A percentile compares a stretch with the other conserved stretches of the same genome.
Conservation (phyloP, 2,888 invertebrate genomes). For the Lomographa bimaculata region DNA sequence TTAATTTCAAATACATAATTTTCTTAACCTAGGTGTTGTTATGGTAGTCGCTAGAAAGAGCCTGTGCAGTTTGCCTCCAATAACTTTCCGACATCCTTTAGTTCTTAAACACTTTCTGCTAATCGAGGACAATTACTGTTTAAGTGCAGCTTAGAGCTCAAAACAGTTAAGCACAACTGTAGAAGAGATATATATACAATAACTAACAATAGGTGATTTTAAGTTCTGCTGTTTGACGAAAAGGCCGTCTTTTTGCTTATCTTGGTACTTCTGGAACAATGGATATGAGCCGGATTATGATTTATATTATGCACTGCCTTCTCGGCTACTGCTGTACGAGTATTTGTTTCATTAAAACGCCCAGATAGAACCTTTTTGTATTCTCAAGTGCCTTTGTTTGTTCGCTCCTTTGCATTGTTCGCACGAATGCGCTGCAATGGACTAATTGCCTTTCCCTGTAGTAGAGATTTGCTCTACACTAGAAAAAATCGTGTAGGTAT, state of each 20-base stretch:
- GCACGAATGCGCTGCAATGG: conserved; percentile 1
- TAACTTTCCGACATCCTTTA: too few species aligned
- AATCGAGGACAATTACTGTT: neutral
- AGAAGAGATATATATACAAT: too few species aligned
- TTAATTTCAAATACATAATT: too few species aligned
- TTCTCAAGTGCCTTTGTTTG: conserved; percentile 25
- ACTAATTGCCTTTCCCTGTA: conserved; percentile 6
- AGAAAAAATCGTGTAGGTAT: too few species aligned
- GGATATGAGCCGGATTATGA: conserved; percentile 42
- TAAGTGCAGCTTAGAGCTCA: neutral
- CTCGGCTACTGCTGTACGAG: conserved; percentile 48
- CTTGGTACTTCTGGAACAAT: conserved; percentile 54
- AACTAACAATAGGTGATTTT: conserved; percentile 5
- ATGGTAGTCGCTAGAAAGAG: too few species aligned
- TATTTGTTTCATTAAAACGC: conserved; percentile 32
- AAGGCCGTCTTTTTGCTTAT: conserved; percentile 43
- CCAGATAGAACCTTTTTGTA: conserved; percentile 17
- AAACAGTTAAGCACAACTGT: too few species aligned
- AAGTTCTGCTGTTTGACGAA: conserved; percentile 1
- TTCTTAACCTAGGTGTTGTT: too few species aligned
- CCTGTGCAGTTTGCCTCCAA: too few species aligned
- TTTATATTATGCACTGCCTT: conserved; percentile 26
- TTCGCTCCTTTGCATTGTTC: conserved; percentile 4
- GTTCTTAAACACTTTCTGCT: too few species aligned
- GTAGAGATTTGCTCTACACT: neutral